Base-by-base conservation (phyloP, 2,113 vertebrate species). In the Geococcyx californianus region DNA sequence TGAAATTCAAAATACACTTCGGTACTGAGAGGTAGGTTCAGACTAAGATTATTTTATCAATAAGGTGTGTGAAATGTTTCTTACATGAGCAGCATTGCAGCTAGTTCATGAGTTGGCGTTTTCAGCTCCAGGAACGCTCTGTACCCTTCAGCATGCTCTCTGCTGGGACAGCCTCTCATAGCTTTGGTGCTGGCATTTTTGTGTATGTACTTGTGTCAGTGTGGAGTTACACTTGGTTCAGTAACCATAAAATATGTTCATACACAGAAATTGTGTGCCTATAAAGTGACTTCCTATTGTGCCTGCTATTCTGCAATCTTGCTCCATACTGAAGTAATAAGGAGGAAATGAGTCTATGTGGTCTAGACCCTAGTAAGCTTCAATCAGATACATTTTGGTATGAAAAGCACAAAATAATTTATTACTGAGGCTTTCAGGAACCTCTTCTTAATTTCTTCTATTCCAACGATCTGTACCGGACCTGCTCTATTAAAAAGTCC, bases 101-200 rank as follows among this genome's bases (percentile, higher is more conserved):
- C 24, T 33, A 54, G 56, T 9, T 24, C 42, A 36, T 9, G 42
- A 45, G 29, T 6, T 0, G 0, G 34, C 45, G n/a, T 40, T 13
- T 55, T 21, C 23, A 29, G 75, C 58, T 51, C 77, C 63, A 38
- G 70, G 29, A 67, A 49, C 0, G 4, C 5, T 28, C 60, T 47
- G 51, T 7, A 6, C 13, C 11, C 26, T 33, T 44, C 62, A 62
- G 62, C 74, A n/a, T 29, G 31, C 23, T 33, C 25, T 56, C n/a
- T 60, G 80, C 63, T 87, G 28, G 33, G 4, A n/a, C 52, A 69
- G 44, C 77, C 16, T 47, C 33, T 77, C 62, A 21, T 4, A 72
- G 55, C 31, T 73, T 11, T 63, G 77, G 42, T 7, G 21, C 38
- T 45, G 52, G 31, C 6, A 8, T 44, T 66, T 83, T 47, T n/a